These are phyloP conservation scores for Drosophila atripex DNA, from an alignment of 2,888 invertebrate genomes.

Conservation along the genomic window DNA sequence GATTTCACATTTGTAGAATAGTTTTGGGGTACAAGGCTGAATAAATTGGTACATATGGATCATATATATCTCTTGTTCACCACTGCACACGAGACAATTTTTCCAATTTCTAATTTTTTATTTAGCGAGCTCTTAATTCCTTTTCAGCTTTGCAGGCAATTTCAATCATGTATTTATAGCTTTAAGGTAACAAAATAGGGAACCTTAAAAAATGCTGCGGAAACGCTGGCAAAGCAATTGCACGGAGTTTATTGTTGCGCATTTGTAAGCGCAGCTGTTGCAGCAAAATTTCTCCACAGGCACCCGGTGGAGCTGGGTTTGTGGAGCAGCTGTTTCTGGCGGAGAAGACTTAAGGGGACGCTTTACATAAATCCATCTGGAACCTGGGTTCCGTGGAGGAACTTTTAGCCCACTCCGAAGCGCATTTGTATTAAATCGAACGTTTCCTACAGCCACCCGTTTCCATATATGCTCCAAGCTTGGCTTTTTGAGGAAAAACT, in stretches of 20 bases:
- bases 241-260: conserved; percentile 61
- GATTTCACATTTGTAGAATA: too few species aligned
- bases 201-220: conserved; percentile 20
- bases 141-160: conserved; percentile 25
- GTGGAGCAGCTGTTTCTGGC: conserved; percentile 65
- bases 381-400: conserved; percentile 1
- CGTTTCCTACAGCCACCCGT: conserved; percentile 56
- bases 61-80: neutral
- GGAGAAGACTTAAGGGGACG: conserved; percentile 70
- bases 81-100: neutral
- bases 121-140: neutral
- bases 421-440: conserved; percentile 76
- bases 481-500: conserved; percentile 40
- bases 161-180: conserved; percentile 1
- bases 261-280: conserved; percentile 69
- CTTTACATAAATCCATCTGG: conserved; percentile 58
- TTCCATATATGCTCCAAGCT: conserved; percentile 28
- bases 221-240: conserved; percentile 63
- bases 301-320: conserved; percentile 35
- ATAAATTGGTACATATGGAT: too few species aligned
- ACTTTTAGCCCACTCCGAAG: conserved; percentile 40
- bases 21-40: too few species aligned
- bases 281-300: conserved; percentile 41
- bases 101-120: too few species aligned
- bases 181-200: conserved; percentile 44